Conservation (phyloP, 2,113 vertebrate species). For the Mola mola region DNA sequence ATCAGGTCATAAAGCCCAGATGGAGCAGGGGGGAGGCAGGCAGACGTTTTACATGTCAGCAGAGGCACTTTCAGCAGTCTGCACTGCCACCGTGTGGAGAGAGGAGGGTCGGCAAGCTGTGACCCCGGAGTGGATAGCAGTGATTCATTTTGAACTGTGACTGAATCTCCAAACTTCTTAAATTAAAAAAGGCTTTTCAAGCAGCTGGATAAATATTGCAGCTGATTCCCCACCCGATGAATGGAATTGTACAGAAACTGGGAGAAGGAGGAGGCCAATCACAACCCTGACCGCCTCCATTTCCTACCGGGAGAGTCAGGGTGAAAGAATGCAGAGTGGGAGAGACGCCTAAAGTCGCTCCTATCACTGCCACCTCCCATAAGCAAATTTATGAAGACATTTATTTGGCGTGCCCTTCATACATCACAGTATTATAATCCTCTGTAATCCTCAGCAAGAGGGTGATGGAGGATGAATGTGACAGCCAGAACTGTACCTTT, state of each 20-base stretch:
- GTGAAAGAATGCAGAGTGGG: conserved; percentile 52
- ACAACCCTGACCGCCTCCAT: conserved; percentile 17
- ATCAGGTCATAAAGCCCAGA: conserved; percentile 52
- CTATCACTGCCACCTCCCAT: conserved; percentile 67
- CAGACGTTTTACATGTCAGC: too few relatives aligned
- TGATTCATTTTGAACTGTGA: conserved; percentile 2
- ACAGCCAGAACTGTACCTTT: conserved; percentile 33
- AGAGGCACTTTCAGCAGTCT: conserved; percentile 9
- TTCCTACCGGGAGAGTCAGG: conserved; percentile 34
- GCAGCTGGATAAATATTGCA: neutral
- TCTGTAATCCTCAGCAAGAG: conserved; percentile 53
- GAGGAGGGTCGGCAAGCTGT: too few relatives aligned
- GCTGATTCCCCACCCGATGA: neutral
- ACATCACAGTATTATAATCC: conserved; percentile 63
- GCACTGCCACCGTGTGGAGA: conserved; percentile 61
- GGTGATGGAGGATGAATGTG: conserved; percentile 63
- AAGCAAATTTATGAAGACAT: conserved; percentile 62
- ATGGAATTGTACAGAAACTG: conserved; percentile 2
- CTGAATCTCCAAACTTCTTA: neutral
- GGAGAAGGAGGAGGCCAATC: neutral
- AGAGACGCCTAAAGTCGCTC: conserved; percentile 22
- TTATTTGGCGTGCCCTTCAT: conserved; percentile 53
- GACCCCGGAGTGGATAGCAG: neutral
- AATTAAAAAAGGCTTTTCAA: neutral
- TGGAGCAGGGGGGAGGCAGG: conserved; percentile 31